These are phyloP conservation scores for Apis laboriosa DNA, from an alignment of 1,140 invertebrate genomes.

Conservation along the genomic window DNA sequence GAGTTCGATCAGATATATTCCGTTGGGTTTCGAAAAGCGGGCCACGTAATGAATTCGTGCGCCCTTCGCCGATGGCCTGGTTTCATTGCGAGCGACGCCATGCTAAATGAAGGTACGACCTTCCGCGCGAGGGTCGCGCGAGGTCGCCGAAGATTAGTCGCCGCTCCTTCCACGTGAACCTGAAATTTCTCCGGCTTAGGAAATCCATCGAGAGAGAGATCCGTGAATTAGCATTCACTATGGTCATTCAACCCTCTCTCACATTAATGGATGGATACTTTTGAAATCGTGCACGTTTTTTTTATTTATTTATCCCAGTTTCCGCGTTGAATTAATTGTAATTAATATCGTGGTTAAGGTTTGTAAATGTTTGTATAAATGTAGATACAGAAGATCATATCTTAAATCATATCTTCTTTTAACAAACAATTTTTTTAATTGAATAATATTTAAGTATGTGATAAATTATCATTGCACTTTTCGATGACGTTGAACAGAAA, in stretches of 20 bases:
- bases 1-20: conserved; percentile 62
- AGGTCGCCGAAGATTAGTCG: conserved; percentile 55
- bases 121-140: conserved; percentile 51
- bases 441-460: no score
- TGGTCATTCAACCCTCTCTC: neutral
- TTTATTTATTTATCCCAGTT: neutral
- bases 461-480: no score
- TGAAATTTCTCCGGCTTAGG: conserved; percentile 19
- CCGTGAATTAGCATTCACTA: conserved; percentile 9
- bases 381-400: no score
- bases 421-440: no score
- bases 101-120: conserved; percentile 64
- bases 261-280: no score
- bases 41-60: conserved; percentile 66
- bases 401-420: no score
- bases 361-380: no score
- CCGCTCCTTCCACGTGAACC: conserved; percentile 40
- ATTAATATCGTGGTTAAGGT: no score
- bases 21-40: conserved; percentile 54
- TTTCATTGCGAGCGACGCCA: conserved; percentile 60
- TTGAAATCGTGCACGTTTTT: no score
- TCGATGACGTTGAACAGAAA: no score
- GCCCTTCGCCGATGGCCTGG: conserved; percentile 66
- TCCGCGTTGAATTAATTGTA: no score
- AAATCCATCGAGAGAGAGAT: conserved; percentile 14